A percentile compares a stretch with the other conserved stretches of the same genome.
phyloP scores from a whole-genome alignment of 2,888 invertebrate genomes.

The Stenoptilia bipunctidactyla region DNA sequence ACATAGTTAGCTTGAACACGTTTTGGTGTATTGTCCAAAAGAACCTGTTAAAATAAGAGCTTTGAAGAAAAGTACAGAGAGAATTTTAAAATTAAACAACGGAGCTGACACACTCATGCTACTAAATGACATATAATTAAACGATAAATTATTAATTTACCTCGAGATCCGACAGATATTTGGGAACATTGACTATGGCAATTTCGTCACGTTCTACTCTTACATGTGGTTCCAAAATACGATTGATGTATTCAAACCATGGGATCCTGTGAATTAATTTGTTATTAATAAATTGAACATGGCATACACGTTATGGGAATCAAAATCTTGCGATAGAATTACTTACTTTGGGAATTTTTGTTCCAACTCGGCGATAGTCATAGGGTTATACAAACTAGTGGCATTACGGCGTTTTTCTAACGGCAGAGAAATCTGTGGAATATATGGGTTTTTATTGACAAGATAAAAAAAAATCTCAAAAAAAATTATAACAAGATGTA shows the following conservation, averaged over 20 bases:
- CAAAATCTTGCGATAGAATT: not conserved
- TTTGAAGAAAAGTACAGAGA: no score
- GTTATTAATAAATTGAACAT: not conserved
- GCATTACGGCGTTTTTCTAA: constrained; percentile 92
- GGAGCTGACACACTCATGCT: no score
- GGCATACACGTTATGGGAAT: not conserved
- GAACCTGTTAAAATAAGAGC: no score
- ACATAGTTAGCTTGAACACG: constrained; percentile 86
- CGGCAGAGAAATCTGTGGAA: constrained; percentile 84
- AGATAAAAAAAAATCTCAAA: not conserved
- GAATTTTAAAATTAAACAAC: no score
- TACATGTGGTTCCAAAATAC: constrained; percentile 77
- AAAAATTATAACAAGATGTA: not conserved
- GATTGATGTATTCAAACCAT: constrained; percentile 89
- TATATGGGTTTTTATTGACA: no score
- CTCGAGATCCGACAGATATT: constrained; percentile 81
- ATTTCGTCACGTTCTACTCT: constrained; percentile 77
- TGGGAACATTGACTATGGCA: constrained; percentile 87
- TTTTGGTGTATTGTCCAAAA: constrained; percentile 67
- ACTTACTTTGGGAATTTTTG: constrained; percentile 75
- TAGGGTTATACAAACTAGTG: constrained; percentile 91
- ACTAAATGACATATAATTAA: no score
- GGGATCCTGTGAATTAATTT: constrained; percentile 62
- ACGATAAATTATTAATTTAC: no score
- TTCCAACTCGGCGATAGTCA: constrained; percentile 84